Percentiles rank a stretch among this genome's conserved stretches.
Evolutionary conservation across 2,888 invertebrate genomes (phyloP).

Genomic region (Anodontia alba): DNA sequence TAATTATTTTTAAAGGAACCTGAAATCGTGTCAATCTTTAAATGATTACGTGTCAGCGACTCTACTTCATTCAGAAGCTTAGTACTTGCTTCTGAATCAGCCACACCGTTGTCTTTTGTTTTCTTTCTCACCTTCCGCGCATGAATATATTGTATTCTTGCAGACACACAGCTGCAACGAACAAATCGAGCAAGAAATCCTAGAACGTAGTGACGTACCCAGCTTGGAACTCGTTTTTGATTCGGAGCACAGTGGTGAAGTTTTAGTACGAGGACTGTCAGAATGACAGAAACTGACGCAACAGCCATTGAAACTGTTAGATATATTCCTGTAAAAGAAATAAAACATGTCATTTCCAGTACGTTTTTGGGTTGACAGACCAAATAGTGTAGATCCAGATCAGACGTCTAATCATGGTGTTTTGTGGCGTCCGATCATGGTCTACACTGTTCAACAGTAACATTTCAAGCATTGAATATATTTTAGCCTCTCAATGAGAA

Average conservation of each 20-base stretch:
- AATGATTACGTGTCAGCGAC: background rate
- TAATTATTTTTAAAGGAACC: background rate
- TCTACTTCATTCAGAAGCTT: slow-evolving; percentile 35
- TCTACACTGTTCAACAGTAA: too few relatives aligned
- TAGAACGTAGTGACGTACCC: slow-evolving; percentile 84
- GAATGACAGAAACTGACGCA: slow-evolving; percentile 87
- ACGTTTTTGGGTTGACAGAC: too few relatives aligned
- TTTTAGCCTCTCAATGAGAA: too few relatives aligned
- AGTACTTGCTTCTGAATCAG: slow-evolving; percentile 39
- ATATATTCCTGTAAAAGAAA: slow-evolving; percentile 85
- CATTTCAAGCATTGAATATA: too few relatives aligned
- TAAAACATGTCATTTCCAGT: background rate
- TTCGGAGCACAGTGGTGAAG: slow-evolving; percentile 87
- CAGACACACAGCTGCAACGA: slow-evolving; percentile 63
- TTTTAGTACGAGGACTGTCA: slow-evolving; percentile 87
- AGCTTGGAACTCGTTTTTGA: slow-evolving; percentile 85
- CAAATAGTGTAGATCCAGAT: too few relatives aligned
- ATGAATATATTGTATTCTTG: slow-evolving; percentile 8
- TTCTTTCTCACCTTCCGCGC: background rate
- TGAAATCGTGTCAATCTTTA: slow-evolving; percentile 14
- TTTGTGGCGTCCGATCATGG: too few relatives aligned
- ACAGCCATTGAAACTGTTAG: slow-evolving; percentile 87
- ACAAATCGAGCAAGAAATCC: slow-evolving; percentile 64
- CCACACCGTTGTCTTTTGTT: slow-evolving; percentile 24
- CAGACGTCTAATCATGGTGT: too few relatives aligned